Base-by-base conservation (phyloP, 2,113 vertebrate genomes). In the Stercorarius parasiticus region DNA sequence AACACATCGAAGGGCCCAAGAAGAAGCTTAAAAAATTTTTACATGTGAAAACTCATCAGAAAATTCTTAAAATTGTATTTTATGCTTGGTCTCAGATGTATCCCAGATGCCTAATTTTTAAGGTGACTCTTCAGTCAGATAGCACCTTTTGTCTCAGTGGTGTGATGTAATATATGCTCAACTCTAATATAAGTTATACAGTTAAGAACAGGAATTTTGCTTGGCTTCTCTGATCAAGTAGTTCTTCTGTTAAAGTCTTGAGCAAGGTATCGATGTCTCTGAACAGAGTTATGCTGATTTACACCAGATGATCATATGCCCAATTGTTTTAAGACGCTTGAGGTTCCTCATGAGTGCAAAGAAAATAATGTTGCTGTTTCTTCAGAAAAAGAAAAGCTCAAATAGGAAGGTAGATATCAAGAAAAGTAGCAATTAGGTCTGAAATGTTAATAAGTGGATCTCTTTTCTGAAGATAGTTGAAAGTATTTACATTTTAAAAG, bases 401-500 rank as follows among this genome's bases (percentile, higher is more conserved):
- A 13, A n/a, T 40, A 86, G 66, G 92, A 96, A 65, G 50, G 90
- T 91, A 80, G 93, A 69, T 91, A 95, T 94, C 91, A 96, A 92
- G 91, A 95, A 97, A 95, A 97, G 95, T 92, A 97, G 91, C 88
- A 97, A 96, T 97, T 97, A 97, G 64, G 91, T 93, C 97, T 97
- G 96, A 98, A 96, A 96, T 91, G 94, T 96, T 98, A 98, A 98
- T 98, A 97, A 97, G 82, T 94, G 94, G 92, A 92, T 97, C 96
- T 82, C 58, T 96, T 96, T 95, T 92, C 93, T 62, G 64, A 97
- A 96, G 93, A 79, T 90, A 95, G 59, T 86, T 95, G 82, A 36
- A 86, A 92, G 90, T 96, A 98, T 95, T 98, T 97, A 97, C 95
- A 96, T 98, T 88, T 95, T 96, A 98, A 98, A 98, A 97, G 95